These are phyloP conservation scores for Microplitis deprimator DNA, from an alignment of 2,888 invertebrate species.

Conservation along the genomic window DNA sequence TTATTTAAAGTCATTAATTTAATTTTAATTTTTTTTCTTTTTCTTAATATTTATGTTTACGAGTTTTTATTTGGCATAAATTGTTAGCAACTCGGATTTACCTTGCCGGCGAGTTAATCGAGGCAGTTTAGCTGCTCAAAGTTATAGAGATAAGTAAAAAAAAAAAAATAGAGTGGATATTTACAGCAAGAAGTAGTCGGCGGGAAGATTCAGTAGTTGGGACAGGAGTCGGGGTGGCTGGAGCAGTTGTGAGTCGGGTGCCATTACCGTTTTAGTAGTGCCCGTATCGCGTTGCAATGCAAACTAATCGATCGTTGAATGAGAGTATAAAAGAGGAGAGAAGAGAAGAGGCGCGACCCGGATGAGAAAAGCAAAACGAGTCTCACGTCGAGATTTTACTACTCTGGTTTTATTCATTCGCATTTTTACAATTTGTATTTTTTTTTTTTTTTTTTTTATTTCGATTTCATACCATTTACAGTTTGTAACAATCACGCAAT, in stretches of 20 bases:
- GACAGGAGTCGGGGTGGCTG: conserved; percentile 43
- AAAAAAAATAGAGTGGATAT: neutral
- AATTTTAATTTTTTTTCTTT: neutral
- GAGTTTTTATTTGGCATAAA: neutral
- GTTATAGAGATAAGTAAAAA: conserved; percentile 7
- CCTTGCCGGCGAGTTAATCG: neutral
- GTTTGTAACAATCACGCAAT: conserved; percentile 13
- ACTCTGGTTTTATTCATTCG: conserved; percentile 8
- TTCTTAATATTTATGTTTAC: neutral
- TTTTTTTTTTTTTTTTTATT: conserved; percentile 2
- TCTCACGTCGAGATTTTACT: conserved; percentile 21
- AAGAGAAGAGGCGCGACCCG: conserved; percentile 26
- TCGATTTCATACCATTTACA: conserved; percentile 4
- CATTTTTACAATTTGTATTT: neutral
- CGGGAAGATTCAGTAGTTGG: conserved; percentile 10
- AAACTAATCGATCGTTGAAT: conserved; percentile 49
- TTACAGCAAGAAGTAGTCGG: neutral
- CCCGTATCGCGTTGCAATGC: conserved; percentile 54
- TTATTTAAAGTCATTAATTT: neutral
- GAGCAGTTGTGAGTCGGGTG: conserved; percentile 52
- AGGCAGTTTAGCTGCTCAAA: conserved; percentile 4
- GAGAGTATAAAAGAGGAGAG: neutral
- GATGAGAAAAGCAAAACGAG: conserved; percentile 30
- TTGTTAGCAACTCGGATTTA: neutral
- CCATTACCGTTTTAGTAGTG: conserved; percentile 26